Evolutionary conservation across 2,888 invertebrate species (phyloP).

Genomic region (Charanyca ferruginea): DNA sequence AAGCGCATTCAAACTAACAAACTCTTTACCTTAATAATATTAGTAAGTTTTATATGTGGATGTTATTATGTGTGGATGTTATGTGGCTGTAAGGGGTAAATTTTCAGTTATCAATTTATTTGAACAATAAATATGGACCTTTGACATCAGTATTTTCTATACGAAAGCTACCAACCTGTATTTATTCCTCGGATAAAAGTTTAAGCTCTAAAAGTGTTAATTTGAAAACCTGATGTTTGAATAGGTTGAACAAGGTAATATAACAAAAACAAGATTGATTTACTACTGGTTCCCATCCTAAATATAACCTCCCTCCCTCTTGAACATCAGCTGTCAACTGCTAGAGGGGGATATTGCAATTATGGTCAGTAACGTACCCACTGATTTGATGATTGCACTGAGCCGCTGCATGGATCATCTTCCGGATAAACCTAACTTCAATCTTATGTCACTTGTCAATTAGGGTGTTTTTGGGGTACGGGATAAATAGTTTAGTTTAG

Average conservation of each 20-base stretch:
- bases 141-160: too few species aligned
- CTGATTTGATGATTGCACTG: conserved; percentile 51
- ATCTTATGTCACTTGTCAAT: conserved; percentile 3
- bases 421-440: conserved; percentile 17
- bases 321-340: background rate
- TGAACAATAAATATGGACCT: too few species aligned
- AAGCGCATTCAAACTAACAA: too few species aligned
- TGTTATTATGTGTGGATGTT: too few species aligned
- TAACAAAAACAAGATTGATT: background rate
- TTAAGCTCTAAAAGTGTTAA: background rate
- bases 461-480: background rate
- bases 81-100: too few species aligned
- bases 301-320: conserved; percentile 19
- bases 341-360: conserved; percentile 12
- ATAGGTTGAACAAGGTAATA: too few species aligned
- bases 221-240: too few species aligned
- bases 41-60: too few species aligned
- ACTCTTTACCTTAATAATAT: too few species aligned
- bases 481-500: background rate
- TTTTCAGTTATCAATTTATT: too few species aligned
- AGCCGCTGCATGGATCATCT: conserved; percentile 21
- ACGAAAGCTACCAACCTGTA: too few species aligned
- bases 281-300: conserved; percentile 6
- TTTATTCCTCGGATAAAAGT: too few species aligned
- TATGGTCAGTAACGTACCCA: background rate